phyloP scores from a whole-genome alignment of 1,140 invertebrate species.

The Agrilus planipennis region DNA sequence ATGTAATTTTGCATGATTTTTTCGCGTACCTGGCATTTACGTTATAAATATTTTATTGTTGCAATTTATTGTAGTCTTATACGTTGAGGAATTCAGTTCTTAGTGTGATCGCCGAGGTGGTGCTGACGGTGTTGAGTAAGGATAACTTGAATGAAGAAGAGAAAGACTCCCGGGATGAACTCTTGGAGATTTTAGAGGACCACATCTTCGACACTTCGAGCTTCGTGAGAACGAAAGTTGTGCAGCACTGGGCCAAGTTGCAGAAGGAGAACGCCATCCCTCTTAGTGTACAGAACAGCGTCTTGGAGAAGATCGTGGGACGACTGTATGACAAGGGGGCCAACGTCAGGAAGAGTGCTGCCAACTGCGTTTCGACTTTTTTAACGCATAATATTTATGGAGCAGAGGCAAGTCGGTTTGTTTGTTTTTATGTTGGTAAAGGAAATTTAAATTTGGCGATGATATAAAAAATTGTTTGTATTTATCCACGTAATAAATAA shows the following conservation, averaged over 20 bases:
- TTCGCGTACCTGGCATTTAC: no score
- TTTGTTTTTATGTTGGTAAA: not conserved
- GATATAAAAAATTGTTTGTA: not conserved
- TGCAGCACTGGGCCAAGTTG: conserved; percentile 51
- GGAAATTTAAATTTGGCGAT: not conserved
- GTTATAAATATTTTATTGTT: conserved; percentile 18
- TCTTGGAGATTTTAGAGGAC: conserved; percentile 47
- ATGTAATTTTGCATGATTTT: no score
- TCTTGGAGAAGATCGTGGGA: conserved; percentile 41
- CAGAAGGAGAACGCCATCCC: conserved; percentile 50
- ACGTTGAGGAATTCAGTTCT: conserved; percentile 56
- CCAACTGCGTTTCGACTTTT: conserved; percentile 24
- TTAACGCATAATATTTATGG: conserved; percentile 23
- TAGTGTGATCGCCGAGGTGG: conserved; percentile 50
- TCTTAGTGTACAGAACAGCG: conserved; percentile 39
- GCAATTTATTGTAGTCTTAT: conserved; percentile 51
- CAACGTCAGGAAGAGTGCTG: conserved; percentile 51
- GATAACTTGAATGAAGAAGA: conserved; percentile 45
- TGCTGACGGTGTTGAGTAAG: conserved; percentile 44
- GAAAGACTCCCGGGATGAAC: conserved; percentile 40
- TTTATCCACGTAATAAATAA: not conserved
- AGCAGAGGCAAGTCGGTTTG: conserved; percentile 17
- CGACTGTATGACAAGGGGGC: conserved; percentile 54
- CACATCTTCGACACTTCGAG: conserved; percentile 59
- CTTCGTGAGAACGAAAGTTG: conserved; percentile 52